Percentiles rank a stretch among this genome's conserved stretches.
Conservation (phyloP, 2,888 invertebrate genomes). For the Macroteleia sp. region DNA sequence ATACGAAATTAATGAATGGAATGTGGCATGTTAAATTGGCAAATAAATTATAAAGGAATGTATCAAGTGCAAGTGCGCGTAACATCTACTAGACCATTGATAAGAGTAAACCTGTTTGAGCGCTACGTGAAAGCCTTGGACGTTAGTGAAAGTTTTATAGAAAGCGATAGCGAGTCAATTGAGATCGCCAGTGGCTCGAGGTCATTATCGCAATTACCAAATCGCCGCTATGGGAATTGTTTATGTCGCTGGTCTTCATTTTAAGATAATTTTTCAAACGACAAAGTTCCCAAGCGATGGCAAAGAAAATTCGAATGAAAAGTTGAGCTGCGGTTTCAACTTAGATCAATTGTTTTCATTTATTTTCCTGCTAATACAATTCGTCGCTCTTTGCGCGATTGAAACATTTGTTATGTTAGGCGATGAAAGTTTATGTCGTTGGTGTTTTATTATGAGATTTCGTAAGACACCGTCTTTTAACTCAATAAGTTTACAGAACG, state of each 20-base stretch:
- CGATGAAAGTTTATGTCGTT: conserved; percentile 17
- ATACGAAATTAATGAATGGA: neutral
- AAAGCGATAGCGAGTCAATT: conserved; percentile 80
- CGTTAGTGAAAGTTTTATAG: conserved; percentile 81
- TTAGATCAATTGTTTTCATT: no score
- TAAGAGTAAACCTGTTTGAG: conserved; percentile 65
- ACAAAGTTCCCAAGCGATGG: no score
- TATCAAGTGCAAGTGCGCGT: conserved; percentile 62
- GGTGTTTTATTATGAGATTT: conserved; percentile 1
- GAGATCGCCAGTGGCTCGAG: conserved; percentile 66
- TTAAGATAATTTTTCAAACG: no score
- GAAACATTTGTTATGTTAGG: conserved; percentile 8
- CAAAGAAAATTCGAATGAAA: no score
- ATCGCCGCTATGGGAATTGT: conserved; percentile 54
- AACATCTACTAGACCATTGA: conserved; percentile 65
- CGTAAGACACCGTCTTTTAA: no score
- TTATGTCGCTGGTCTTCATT: no score
- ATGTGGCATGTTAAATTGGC: conserved; percentile 27
- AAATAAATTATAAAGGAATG: conserved; percentile 46
- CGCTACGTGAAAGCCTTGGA: conserved; percentile 73
- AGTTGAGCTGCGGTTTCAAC: no score
- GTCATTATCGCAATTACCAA: conserved; percentile 69
- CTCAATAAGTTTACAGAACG: no score
- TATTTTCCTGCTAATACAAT: no score
- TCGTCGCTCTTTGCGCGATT: neutral